Evolutionary conservation across 1,140 invertebrate species (phyloP).

Genomic region (Diuraphis noxia): DNA sequence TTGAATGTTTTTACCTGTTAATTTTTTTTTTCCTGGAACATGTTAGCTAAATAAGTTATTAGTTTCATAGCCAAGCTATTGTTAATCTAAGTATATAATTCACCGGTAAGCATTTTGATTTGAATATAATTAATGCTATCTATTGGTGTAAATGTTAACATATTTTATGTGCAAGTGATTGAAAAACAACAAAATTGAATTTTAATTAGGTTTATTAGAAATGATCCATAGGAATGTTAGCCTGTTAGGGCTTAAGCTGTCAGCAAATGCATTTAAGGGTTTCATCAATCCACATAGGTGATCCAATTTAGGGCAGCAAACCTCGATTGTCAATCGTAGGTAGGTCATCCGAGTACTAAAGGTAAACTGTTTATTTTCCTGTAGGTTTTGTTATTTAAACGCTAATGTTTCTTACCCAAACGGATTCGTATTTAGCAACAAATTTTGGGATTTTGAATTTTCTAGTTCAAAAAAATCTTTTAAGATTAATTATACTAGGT

Average conservation of each 20-base stretch:
- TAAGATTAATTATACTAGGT: background rate
- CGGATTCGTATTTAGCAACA: constrained; percentile 35
- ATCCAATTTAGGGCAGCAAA: constrained; percentile 52
- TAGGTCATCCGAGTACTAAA: constrained; percentile 42
- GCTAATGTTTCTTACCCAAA: background rate
- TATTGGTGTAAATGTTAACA: background rate
- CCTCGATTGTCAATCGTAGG: constrained; percentile 53
- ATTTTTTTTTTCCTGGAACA: background rate
- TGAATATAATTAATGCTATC: background rate
- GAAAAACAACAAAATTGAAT: constrained; percentile 24
- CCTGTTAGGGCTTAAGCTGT: constrained; percentile 51
- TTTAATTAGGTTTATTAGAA: constrained; percentile 48
- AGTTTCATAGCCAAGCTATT: background rate
- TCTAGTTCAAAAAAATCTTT: background rate
- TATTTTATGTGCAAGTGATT: constrained; percentile 18
- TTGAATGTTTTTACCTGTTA: background rate
- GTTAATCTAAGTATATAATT: background rate
- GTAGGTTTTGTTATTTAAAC: constrained; percentile 43
- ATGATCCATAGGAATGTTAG: constrained; percentile 50
- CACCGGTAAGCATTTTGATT: background rate
- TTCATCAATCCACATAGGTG: constrained; percentile 43
- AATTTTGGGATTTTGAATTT: constrained; percentile 27
- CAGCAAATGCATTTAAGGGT: constrained; percentile 45
- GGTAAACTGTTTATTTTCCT: constrained; percentile 48
- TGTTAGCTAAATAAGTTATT: background rate